Evolutionary conservation across 2,797 vertebrate species (phyloP).

Genomic region (Orestias chungarensis): DNA sequence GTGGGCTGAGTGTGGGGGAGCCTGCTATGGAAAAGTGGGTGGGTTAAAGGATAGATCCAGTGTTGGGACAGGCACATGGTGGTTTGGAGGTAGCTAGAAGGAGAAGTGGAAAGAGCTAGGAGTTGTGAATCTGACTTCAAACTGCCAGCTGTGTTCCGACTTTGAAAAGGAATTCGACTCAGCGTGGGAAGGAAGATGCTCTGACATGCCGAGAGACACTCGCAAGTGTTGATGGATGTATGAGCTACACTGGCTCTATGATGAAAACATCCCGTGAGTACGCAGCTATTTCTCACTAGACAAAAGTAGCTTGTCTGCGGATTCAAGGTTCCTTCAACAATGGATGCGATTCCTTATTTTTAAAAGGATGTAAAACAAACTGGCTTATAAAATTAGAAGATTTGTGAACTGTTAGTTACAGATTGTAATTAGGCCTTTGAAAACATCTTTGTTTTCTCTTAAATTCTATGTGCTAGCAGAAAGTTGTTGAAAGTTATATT

Average conservation of each 20-base stretch:
- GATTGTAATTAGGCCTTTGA: not conserved
- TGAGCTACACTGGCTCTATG: constrained; percentile 51
- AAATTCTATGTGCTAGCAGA: not conserved
- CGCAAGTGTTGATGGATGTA: constrained; percentile 59
- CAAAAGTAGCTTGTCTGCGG: constrained; percentile 3
- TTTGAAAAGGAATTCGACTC: constrained; percentile 67
- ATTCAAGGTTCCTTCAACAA: constrained; percentile 17
- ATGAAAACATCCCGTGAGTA: constrained; percentile 81
- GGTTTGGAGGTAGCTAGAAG: constrained; percentile 63
- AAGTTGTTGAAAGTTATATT: not conserved
- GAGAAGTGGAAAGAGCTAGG: constrained; percentile 50
- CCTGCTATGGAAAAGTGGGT: constrained; percentile 59
- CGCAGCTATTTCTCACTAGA: constrained; percentile 25
- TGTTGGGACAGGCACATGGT: constrained; percentile 61
- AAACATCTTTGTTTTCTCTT: not conserved
- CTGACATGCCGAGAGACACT: constrained; percentile 59
- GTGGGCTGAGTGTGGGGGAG: constrained; percentile 40
- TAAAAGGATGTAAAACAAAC: not conserved
- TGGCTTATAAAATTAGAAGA: not conserved
- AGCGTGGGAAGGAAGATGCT: constrained; percentile 76
- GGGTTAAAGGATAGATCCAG: constrained; percentile 69
- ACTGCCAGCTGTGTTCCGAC: constrained; percentile 66
- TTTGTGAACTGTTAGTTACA: not conserved
- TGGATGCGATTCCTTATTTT: not conserved
- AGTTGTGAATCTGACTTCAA: constrained; percentile 58